Base-by-base conservation (phyloP, 2,888 invertebrate species). In the Cosmia trapezina region DNA sequence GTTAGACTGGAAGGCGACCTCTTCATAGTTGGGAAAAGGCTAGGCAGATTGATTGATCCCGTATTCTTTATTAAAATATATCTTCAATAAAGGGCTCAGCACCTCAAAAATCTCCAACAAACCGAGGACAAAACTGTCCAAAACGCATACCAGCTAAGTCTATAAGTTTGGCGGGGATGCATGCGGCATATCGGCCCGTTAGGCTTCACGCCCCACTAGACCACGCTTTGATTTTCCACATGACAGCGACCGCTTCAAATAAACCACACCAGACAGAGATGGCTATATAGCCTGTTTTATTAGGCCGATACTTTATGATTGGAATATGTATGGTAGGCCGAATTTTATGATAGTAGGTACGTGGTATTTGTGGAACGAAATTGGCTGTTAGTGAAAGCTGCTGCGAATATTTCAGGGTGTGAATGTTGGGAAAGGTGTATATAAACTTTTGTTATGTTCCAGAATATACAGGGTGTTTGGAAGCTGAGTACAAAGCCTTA, bases 141-240 rank as follows among this genome's bases (percentile, higher is more conserved):
- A 82, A 84, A 84, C 84, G 84, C 87, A 84, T 86, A 84, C 28
- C 61, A 86, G 71, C 85, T 71, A 79, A 73, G 73, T 68, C 75
- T 62, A 49, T 54, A 79, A 86, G 84, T 82, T 84, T 65, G 85
- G 84, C 70, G 73, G 63, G 74, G 70, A 5, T 83, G 81, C 85
- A 85, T 70, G 85, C 75, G 73, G 59, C 54, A 76, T 62, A 54
- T 61, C 83, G 76, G 51, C 56, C 86, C 86, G 84, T 75, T 86
- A 86, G 56, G 80, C 87, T 86, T 86, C 83, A 86, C 86, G 74
- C 74, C 67, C 73, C 88, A 86, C 60, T 87, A 81, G 70, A 65
- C 82, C 66, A 83, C 75, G 83, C 86, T 86, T 86, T 86, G 86
- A 86, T 86, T 86, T 86, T 86, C 86, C 86, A 75, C 86, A 83